These are phyloP conservation scores for Eptesicus fuscus DNA, from an alignment of 2,113 vertebrate species.

Conservation along the genomic window DNA sequence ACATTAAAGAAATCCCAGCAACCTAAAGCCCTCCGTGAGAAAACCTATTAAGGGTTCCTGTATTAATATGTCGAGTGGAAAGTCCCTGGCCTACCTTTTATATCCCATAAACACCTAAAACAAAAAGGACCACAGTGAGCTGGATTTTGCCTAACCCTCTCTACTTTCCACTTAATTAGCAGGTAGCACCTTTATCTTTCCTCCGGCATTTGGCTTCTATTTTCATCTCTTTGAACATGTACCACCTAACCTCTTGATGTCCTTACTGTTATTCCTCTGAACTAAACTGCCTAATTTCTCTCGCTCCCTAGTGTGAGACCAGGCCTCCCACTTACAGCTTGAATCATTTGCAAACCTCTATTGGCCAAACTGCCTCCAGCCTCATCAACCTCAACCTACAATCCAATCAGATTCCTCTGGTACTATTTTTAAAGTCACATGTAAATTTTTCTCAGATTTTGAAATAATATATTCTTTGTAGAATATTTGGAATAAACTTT, in stretches of 20 bases:
- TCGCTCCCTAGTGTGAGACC: background rate
- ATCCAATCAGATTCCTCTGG: background rate
- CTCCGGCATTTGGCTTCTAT: background rate
- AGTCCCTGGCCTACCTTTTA: background rate
- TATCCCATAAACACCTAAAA: background rate
- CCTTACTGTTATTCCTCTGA: background rate
- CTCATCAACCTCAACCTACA: background rate
- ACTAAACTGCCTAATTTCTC: background rate
- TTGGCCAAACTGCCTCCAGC: background rate
- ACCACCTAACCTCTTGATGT: background rate
- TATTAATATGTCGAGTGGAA: background rate
- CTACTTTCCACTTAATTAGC: background rate
- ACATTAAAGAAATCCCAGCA: conserved; percentile 35
- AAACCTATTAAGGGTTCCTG: background rate
- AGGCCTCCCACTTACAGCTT: background rate
- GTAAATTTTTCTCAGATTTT: background rate
- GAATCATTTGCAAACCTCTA: background rate
- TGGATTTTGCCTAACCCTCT: background rate
- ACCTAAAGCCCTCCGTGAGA: background rate
- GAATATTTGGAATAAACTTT: background rate
- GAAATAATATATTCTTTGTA: background rate
- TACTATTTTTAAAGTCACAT: background rate
- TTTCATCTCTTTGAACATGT: background rate
- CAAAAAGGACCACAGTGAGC: background rate
- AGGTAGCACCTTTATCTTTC: background rate